phyloP scores from a whole-genome alignment of 1,140 invertebrate genomes.

The Eupristina koningsbergeri region DNA sequence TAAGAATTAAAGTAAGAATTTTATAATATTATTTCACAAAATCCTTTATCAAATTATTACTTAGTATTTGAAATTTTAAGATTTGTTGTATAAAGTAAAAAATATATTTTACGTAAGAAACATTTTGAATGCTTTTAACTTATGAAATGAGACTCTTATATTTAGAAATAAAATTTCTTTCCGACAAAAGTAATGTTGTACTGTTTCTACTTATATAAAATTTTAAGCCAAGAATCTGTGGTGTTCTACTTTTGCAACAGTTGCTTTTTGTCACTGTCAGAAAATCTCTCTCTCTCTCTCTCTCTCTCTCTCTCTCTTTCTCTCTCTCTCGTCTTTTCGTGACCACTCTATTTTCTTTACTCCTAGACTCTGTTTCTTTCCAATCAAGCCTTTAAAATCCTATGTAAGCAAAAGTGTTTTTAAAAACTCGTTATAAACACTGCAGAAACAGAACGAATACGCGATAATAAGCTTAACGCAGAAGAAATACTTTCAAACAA shows the following conservation, averaged over 20 bases:
- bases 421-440: conserved; percentile 39
- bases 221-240: conserved; percentile 33
- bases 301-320: background rate
- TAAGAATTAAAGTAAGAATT: no score
- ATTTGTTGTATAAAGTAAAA: background rate
- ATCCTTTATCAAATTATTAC: background rate
- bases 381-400: conserved; percentile 15
- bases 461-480: conserved; percentile 9
- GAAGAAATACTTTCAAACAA: conserved; percentile 8
- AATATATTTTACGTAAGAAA: background rate
- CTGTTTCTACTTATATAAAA: conserved; percentile 20
- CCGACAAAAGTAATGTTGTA: background rate
- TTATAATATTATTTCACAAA: background rate
- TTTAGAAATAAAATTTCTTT: conserved; percentile 24
- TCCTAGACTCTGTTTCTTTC: conserved; percentile 6
- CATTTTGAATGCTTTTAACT: conserved; percentile 9
- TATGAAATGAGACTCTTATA: background rate
- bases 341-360: conserved; percentile 19
- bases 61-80: background rate
- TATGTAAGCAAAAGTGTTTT: conserved; percentile 37
- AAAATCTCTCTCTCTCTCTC: background rate
- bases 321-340: background rate
- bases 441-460: background rate
- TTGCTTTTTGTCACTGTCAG: conserved; percentile 32
- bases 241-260: background rate